Percentiles rank a stretch among this genome's conserved stretches.
Conservation (phyloP, 30 jellyfish, hydroid and myxozoan species). For the Chironex yamaguchii region DNA sequence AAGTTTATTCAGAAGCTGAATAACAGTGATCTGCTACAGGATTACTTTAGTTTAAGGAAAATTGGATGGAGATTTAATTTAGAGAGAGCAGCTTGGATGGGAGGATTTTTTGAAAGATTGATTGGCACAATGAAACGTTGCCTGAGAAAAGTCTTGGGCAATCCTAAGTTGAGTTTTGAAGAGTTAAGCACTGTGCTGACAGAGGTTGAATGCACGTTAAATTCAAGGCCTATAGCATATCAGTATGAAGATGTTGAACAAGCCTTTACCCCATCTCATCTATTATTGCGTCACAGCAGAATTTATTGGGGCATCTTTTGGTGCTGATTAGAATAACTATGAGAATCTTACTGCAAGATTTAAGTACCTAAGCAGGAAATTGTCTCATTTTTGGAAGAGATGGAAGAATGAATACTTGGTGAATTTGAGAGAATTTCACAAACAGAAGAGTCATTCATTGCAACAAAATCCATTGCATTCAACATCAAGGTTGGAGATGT, state of each 20-base stretch:
- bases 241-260: conserved; percentile 17
- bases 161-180: conserved; percentile 21
- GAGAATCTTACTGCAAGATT: neutral
- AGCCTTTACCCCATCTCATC: conserved; percentile 60
- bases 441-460: neutral
- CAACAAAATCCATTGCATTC: too few relatives aligned
- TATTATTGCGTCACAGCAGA: conserved; percentile 6
- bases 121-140: conserved; percentile 53
- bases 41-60: too few relatives aligned
- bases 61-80: conserved; percentile 45
- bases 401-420: conserved; percentile 23
- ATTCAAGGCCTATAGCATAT: conserved; percentile 49
- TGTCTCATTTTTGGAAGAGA: conserved; percentile 23
- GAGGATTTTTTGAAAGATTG: conserved; percentile 48
- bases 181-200: conserved; percentile 49
- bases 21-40: neutral
- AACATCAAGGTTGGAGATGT: conserved; percentile 20
- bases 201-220: conserved; percentile 38
- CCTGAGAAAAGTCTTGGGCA: conserved; percentile 22
- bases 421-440: conserved; percentile 25
- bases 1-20: neutral
- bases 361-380: neutral
- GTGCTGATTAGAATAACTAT: conserved; percentile 5
- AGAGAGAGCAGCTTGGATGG: conserved; percentile 39
- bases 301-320: neutral